A percentile compares a stretch with the other conserved stretches of the same genome.
Conservation (phyloP, 2,113 vertebrate genomes). For the Cyanoderma ruficeps region DNA sequence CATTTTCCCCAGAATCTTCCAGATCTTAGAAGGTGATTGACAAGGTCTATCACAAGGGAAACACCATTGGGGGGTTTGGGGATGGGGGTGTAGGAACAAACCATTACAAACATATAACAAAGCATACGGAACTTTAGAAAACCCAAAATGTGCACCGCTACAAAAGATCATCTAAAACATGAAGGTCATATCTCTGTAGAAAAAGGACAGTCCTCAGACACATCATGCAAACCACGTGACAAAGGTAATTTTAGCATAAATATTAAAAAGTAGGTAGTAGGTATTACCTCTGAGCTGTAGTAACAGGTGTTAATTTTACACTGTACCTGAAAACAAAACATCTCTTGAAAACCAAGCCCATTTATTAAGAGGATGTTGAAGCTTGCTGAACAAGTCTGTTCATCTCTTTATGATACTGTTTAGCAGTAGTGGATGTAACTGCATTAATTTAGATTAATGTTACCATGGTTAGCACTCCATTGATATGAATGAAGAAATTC, state of each 20-base stretch:
- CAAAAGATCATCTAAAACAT: neutral
- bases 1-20: too few relatives aligned
- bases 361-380: neutral
- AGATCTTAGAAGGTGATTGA: too few relatives aligned
- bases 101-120: too few relatives aligned
- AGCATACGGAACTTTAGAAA: too few relatives aligned
- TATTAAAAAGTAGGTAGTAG: neutral
- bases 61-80: too few relatives aligned
- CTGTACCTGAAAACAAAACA: neutral
- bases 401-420: neutral
- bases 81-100: too few relatives aligned
- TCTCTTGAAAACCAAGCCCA: neutral
- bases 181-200: neutral
- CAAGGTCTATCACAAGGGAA: too few relatives aligned
- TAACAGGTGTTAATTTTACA: neutral
- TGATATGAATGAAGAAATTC: neutral
- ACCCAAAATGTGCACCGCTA: too few relatives aligned
- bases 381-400: neutral
- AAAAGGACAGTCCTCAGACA: neutral
- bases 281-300: neutral
- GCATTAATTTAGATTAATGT: neutral
- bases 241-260: neutral
- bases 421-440: neutral
- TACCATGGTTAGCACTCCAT: neutral
- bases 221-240: neutral